Percentiles rank a stretch among this genome's conserved stretches.
These are phyloP conservation scores for Gobio gobio DNA, from an alignment of 2,113 vertebrate species.

Conservation along the genomic window DNA sequence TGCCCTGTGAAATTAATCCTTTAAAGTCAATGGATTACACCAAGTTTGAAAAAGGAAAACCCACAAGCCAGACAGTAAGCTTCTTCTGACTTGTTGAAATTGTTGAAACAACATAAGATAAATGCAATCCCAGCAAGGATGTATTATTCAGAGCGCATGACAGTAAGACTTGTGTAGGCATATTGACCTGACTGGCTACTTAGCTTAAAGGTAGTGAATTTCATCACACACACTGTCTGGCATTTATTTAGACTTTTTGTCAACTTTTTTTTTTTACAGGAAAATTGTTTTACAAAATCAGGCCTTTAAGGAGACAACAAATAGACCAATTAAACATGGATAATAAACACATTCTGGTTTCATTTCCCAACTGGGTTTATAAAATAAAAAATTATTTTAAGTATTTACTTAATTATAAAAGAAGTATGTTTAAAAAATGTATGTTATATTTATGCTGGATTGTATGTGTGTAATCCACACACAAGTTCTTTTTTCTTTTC, in stretches of 20 bases:
- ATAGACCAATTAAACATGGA: neutral
- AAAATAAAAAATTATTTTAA: neutral
- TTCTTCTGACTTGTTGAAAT: constrained; percentile 4
- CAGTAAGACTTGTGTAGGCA: constrained; percentile 4
- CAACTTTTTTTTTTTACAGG: neutral
- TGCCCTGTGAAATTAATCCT: constrained; percentile 19
- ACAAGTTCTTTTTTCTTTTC: too few relatives aligned
- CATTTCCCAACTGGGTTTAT: neutral
- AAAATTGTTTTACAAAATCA: neutral
- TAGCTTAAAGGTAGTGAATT: constrained; percentile 1
- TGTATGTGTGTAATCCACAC: too few relatives aligned
- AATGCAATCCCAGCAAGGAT: constrained; percentile 8
- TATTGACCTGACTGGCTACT: neutral
- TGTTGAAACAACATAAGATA: constrained; percentile 7
- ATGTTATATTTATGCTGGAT: too few relatives aligned
- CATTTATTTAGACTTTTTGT: neutral
- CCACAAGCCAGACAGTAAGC: neutral
- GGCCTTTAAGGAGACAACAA: neutral
- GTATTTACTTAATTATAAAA: neutral
- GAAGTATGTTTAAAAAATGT: too few relatives aligned
- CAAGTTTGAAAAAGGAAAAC: constrained; percentile 9
- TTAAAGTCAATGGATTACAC: constrained; percentile 15
- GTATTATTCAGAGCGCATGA: neutral
- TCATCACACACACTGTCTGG: neutral
- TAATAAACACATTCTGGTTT: neutral